A percentile compares a stretch with the other conserved stretches of the same genome.
Conservation (phyloP, 2,888 invertebrate genomes). For the Xylota sylvarum region DNA sequence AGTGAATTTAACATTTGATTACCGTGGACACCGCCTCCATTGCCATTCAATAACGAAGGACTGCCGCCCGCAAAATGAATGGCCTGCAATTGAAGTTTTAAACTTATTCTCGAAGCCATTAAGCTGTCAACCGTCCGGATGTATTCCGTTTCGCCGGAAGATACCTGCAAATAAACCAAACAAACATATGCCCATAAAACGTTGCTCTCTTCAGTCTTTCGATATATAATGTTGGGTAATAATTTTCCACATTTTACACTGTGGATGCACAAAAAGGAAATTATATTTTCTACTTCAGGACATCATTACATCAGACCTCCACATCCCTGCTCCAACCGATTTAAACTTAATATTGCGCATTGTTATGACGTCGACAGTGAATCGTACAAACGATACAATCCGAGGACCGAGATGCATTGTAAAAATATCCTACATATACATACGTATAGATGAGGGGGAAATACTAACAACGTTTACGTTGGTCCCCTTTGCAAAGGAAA, state of each 20-base stretch:
- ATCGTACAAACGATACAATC: constrained; percentile 35
- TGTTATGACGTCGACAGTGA: constrained; percentile 51
- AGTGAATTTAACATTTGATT: constrained; percentile 80
- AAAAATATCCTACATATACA: not conserved
- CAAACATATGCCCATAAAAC: constrained; percentile 48
- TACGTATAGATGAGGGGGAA: not conserved
- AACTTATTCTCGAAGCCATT: constrained; percentile 83
- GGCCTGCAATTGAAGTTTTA: constrained; percentile 84
- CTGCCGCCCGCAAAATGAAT: constrained; percentile 83
- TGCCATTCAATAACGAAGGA: constrained; percentile 79
- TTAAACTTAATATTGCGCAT: constrained; percentile 63
- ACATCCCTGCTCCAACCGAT: constrained; percentile 36
- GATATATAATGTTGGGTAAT: constrained; percentile 20
- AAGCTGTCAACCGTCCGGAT: constrained; percentile 84
- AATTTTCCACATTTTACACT: constrained; percentile 17
- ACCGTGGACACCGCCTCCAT: constrained; percentile 75
- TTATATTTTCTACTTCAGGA: constrained; percentile 61
- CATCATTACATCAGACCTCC: constrained; percentile 52
- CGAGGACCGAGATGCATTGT: constrained; percentile 21
- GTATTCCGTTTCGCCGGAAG: constrained; percentile 83
- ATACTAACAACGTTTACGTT: constrained; percentile 27
- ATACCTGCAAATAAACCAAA: constrained; percentile 80
- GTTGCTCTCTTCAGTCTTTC: constrained; percentile 5
- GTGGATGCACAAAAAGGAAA: constrained; percentile 57
- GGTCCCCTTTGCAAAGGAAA: constrained; percentile 55